phyloP scores from a whole-genome alignment of 2,113 vertebrate species.

The Silurus glanis region DNA sequence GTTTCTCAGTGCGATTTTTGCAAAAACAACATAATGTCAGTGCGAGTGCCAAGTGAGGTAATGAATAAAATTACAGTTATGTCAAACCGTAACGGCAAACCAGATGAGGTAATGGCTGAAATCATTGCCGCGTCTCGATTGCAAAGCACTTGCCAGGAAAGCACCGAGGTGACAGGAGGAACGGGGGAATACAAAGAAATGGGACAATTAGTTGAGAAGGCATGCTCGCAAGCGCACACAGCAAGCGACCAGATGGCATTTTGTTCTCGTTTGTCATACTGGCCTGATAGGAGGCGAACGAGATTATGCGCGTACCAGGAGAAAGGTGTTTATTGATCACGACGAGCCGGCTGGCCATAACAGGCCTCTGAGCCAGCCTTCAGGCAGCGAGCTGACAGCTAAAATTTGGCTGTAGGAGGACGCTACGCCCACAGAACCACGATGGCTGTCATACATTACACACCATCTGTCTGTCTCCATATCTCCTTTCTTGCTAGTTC shows the following conservation, averaged over 20 bases:
- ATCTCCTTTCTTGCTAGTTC: constrained; percentile 51
- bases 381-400: constrained; percentile 33
- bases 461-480: constrained; percentile 70
- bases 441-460: constrained; percentile 65
- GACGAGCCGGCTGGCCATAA: constrained; percentile 48
- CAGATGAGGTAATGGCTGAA: constrained; percentile 12
- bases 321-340: constrained; percentile 64
- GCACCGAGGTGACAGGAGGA: background rate
- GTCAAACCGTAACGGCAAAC: background rate
- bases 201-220: constrained; percentile 69
- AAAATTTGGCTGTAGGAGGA: constrained; percentile 61
- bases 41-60: background rate
- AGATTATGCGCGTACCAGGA: constrained; percentile 51
- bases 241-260: constrained; percentile 74
- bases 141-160: background rate
- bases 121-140: background rate
- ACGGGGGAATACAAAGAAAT: constrained; percentile 46
- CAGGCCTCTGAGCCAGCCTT: constrained; percentile 51
- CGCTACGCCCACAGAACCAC: constrained; percentile 64
- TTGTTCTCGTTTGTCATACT: constrained; percentile 75
- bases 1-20: background rate
- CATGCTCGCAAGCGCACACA: constrained; percentile 55
- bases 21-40: background rate
- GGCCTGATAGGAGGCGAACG: constrained; percentile 60
- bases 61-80: background rate